phyloP scores from a whole-genome alignment of 2,797 vertebrate genomes.

The Epinephelus coioides region DNA sequence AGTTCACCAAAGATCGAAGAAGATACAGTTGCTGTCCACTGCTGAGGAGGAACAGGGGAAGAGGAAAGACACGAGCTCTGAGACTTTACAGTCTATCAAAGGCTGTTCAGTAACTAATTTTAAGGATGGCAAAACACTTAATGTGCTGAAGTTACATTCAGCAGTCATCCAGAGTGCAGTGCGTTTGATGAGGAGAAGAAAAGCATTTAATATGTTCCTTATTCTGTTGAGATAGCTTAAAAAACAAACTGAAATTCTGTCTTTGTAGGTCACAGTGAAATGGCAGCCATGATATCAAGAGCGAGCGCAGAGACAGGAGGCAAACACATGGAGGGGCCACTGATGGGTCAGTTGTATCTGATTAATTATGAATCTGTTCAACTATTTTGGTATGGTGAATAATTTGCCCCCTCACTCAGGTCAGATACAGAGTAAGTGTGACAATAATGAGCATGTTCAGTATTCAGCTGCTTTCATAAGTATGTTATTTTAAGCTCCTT shows the following conservation, averaged over 20 bases:
- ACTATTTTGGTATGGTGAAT: conserved; percentile 51
- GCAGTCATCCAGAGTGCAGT: conserved; percentile 5
- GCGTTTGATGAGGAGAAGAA: conserved; percentile 23
- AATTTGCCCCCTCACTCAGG: conserved; percentile 51
- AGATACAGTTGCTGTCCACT: conserved; percentile 29
- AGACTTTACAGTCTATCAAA: conserved; percentile 18
- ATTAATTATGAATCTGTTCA: conserved; percentile 74
- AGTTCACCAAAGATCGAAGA: conserved; percentile 51
- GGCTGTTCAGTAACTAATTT: conserved; percentile 13
- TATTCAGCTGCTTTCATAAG: conserved; percentile 23
- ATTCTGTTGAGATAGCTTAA: conserved; percentile 4
- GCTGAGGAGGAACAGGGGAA: conserved; percentile 22
- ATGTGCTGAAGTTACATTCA: conserved; percentile 29
- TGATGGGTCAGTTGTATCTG: conserved; percentile 54
- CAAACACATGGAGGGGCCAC: conserved; percentile 51
- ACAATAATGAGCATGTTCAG: conserved; percentile 56
- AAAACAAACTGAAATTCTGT: conserved; percentile 38
- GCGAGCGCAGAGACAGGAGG: conserved; percentile 39
- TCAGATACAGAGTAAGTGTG: conserved; percentile 48
- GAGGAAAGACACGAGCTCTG: not conserved
- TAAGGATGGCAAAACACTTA: conserved; percentile 26
- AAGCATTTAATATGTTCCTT: conserved; percentile 16
- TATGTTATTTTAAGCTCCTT: not conserved
- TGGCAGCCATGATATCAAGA: conserved; percentile 36
- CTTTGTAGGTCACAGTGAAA: conserved; percentile 29